A percentile compares a stretch with the other conserved stretches of the same genome.
Evolutionary conservation across 1,140 invertebrate genomes (phyloP).

Genomic region (Neodiprion pinetum): DNA sequence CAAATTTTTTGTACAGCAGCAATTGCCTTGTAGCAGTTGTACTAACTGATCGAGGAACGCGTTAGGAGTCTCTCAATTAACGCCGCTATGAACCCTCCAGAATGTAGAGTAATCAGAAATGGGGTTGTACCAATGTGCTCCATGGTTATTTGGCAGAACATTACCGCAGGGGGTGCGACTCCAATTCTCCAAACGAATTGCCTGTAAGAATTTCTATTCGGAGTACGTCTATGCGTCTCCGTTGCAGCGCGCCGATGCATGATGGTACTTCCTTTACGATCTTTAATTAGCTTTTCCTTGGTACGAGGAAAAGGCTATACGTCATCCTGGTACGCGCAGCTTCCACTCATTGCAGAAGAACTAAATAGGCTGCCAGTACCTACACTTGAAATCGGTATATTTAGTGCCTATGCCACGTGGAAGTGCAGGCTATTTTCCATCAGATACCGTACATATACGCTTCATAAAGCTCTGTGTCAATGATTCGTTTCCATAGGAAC

Average conservation of each 20-base stretch:
- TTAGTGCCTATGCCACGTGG: too few relatives aligned
- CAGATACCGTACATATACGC: too few relatives aligned
- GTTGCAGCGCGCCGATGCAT: constrained; percentile 9
- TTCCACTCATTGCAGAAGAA: too few relatives aligned
- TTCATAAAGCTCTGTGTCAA: too few relatives aligned
- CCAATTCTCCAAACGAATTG: background rate
- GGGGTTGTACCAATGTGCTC: constrained; percentile 15
- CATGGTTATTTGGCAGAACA: background rate
- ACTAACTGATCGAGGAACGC: background rate
- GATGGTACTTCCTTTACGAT: constrained; percentile 31
- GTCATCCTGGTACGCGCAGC: background rate
- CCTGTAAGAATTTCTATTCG: background rate
- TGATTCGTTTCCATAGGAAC: too few relatives aligned
- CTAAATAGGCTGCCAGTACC: too few relatives aligned
- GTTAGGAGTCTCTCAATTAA: background rate
- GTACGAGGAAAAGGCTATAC: constrained; percentile 25
- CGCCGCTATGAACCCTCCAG: constrained; percentile 2
- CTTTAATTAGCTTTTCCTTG: constrained; percentile 34
- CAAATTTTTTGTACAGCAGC: background rate
- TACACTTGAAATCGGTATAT: too few relatives aligned
- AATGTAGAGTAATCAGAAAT: constrained; percentile 33
- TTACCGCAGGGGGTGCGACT: background rate
- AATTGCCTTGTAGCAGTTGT: background rate
- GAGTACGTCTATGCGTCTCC: background rate
- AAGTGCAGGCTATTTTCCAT: too few relatives aligned